A percentile compares a stretch with the other conserved stretches of the same genome.
phyloP scores from a whole-genome alignment of 2,113 vertebrate species.

The Malurus cyaneus region DNA sequence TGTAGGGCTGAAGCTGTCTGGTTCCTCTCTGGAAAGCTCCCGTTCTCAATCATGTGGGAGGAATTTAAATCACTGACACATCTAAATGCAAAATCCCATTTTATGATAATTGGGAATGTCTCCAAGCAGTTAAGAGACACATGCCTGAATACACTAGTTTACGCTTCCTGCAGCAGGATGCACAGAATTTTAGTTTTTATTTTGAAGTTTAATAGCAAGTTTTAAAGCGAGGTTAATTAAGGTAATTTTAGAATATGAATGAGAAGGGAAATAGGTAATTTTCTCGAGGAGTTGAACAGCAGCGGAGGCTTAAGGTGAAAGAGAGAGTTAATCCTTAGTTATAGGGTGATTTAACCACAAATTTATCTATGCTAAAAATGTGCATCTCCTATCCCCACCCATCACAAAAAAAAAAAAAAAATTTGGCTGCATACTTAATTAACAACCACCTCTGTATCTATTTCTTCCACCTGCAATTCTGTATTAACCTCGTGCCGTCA shows the following conservation, averaged over 20 bases:
- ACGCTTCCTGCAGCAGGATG: background rate
- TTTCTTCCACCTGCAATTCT: constrained; percentile 85
- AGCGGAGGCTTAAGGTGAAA: background rate
- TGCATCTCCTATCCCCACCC: background rate
- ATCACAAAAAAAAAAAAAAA: background rate
- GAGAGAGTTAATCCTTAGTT: background rate
- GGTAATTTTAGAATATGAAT: background rate
- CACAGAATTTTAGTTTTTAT: background rate
- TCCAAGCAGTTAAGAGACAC: background rate
- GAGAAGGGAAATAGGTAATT: background rate
- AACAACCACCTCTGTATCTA: constrained; percentile 80
- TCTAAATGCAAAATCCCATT: background rate
- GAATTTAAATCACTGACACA: accelerated
- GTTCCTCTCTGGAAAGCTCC: background rate
- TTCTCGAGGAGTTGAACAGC: background rate
- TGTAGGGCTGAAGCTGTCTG: background rate
- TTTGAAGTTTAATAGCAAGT: background rate
- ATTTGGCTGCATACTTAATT: constrained; percentile 79
- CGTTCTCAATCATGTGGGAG: accelerated
- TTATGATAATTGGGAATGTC: background rate
- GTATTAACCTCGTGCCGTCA: constrained; percentile 81
- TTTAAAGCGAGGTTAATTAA: background rate
- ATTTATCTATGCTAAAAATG: background rate
- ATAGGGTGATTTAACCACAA: background rate
- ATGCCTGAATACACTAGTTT: background rate